Percentiles rank a stretch among this genome's conserved stretches.
phyloP scores from a whole-genome alignment of 2,113 vertebrate species.

The Epinephelus cyanopodus region DNA sequence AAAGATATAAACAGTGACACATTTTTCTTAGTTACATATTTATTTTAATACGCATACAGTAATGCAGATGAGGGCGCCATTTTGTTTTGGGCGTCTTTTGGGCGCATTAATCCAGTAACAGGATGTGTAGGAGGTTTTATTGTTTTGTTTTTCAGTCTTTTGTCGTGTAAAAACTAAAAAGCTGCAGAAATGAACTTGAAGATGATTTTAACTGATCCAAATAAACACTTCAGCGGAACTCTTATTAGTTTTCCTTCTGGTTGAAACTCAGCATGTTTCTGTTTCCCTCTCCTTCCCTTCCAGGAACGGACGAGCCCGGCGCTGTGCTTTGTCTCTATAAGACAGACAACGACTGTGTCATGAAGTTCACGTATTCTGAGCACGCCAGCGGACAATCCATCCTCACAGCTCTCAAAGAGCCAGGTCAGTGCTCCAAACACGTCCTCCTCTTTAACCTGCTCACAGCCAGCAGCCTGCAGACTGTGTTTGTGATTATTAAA shows the following conservation, averaged over 20 bases:
- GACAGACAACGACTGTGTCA: slow-evolving; percentile 93
- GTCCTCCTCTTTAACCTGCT: background rate
- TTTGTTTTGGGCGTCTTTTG: too few relatives aligned
- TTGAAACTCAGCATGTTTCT: slow-evolving; percentile 12
- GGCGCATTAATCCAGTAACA: too few relatives aligned
- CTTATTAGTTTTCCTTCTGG: background rate
- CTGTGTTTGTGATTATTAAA: background rate
- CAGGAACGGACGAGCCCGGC: slow-evolving; percentile 88
- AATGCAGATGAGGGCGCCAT: too few relatives aligned
- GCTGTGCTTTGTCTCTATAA: slow-evolving; percentile 92
- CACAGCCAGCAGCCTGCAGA: background rate
- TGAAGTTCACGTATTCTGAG: slow-evolving; percentile 96
- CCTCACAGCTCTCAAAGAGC: slow-evolving; percentile 92
- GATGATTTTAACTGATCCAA: too few relatives aligned
- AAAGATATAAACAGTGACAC: too few relatives aligned
- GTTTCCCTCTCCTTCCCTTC: slow-evolving; percentile 17
- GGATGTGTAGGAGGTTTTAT: too few relatives aligned
- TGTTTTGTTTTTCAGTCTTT: too few relatives aligned
- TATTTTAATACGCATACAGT: too few relatives aligned
- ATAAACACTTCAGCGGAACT: too few relatives aligned
- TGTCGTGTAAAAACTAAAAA: too few relatives aligned
- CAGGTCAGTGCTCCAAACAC: slow-evolving; percentile 84
- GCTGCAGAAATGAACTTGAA: too few relatives aligned
- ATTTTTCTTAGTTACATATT: too few relatives aligned
- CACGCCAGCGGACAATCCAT: slow-evolving; percentile 91